Base-by-base conservation (phyloP, 2,113 vertebrate species). In the Sinosuthora webbiana region DNA sequence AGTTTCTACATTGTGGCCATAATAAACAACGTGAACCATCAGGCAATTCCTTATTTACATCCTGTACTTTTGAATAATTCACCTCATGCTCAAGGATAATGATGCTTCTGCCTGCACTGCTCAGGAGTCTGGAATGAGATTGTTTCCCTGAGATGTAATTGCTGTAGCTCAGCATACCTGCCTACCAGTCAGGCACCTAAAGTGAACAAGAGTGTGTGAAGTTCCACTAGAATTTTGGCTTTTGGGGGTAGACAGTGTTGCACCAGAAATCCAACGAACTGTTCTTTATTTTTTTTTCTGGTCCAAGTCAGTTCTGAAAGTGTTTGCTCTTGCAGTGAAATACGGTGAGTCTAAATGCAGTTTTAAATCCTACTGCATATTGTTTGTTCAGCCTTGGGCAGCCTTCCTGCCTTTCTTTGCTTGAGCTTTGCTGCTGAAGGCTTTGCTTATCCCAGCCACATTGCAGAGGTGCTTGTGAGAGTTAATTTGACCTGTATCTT, bases 341-440 rank as follows among this genome's bases (percentile, higher is more conserved):
- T 19, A 33, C 1, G 0, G 53, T 16, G 71, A 87, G 47, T 33
- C 42, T 59, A 23, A 64, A 23, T 3, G 4, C 15, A 12, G 1
- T 35, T 89, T 87, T 15, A 64, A 85, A n/a, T 55, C 39, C 63
- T 49, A 39, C 59, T 64, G 55, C 0, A 7, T 27, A 7, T 27
- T 75, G 70, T 84, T 89, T 82, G 31, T 59, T 67, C 45, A 80
- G 81, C 87, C 63, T 24, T 16, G 64, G 75, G 59, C 83, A 90
- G 84, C 44, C 37, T 84, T 85, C 74, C 81, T 84, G 65, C 63
- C 71, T 85, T 79, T 82, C 85, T 82, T 45, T 71, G 57, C 87
- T 75, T 59, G 37, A 52, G 56, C 67, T 80, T 70, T 11, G 4
- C 70, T 80, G 57, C 70, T 64, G 52, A 60, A 64, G 47, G 39